Evolutionary conservation across 2,888 invertebrate species (phyloP).

Genomic region (Diarsia brunnea): DNA sequence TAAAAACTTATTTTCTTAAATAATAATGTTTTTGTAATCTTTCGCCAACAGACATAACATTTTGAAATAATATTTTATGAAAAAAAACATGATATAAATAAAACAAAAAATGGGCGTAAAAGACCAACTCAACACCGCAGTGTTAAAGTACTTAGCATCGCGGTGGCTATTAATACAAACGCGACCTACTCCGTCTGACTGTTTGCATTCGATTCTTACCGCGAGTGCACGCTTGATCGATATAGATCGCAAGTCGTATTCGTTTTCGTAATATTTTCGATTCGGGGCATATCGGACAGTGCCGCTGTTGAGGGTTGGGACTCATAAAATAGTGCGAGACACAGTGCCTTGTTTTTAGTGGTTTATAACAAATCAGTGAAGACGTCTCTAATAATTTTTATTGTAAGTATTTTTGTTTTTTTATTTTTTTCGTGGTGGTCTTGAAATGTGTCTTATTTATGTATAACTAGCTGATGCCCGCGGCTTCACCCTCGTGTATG

Average conservation of each 20-base stretch:
- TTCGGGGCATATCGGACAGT: constrained; percentile 53
- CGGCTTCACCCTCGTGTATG: too few relatives aligned
- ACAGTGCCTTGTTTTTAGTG: constrained; percentile 70
- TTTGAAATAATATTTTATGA: neutral
- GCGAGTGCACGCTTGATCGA: constrained; percentile 75
- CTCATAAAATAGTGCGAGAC: constrained; percentile 49
- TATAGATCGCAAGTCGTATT: constrained; percentile 60
- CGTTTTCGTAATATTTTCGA: constrained; percentile 46
- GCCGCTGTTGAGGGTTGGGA: constrained; percentile 63
- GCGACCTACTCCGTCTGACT: constrained; percentile 76
- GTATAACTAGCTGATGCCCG: neutral
- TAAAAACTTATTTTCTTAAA: neutral
- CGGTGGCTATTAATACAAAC: constrained; percentile 84
- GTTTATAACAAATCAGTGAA: constrained; percentile 65
- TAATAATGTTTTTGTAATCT: neutral
- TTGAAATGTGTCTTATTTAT: neutral
- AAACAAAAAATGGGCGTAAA: constrained; percentile 36
- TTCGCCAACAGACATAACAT: neutral
- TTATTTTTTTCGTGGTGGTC: neutral
- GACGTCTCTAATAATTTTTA: constrained; percentile 64
- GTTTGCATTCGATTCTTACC: constrained; percentile 77
- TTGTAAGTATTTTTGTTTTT: constrained; percentile 57
- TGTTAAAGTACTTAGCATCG: constrained; percentile 71
- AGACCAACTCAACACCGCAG: constrained; percentile 50
- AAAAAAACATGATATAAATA: neutral